Conservation (phyloP, 2,888 invertebrate species). For the Hymenopus coronatus region DNA sequence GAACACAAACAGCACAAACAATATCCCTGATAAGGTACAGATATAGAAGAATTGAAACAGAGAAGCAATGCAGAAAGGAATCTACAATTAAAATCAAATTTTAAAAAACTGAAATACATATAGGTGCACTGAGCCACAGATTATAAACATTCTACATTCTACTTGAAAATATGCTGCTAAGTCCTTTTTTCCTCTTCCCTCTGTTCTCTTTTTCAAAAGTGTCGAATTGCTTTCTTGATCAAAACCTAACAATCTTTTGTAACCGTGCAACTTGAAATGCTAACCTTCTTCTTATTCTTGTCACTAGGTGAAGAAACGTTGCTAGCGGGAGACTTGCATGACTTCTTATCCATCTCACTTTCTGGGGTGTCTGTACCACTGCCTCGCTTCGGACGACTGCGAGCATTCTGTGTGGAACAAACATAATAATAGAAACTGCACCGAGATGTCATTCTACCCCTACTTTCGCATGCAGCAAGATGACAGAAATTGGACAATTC, state of each 20-base stretch:
- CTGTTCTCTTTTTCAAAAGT: background rate
- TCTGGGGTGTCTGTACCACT: constrained; percentile 48
- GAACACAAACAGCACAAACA: background rate
- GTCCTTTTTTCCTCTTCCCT: background rate
- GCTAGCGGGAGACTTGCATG: constrained; percentile 43
- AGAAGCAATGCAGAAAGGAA: background rate
- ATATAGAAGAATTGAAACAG: background rate
- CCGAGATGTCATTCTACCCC: background rate
- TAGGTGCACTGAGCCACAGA: background rate
- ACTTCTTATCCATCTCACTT: constrained; percentile 42
- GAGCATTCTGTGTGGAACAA: constrained; percentile 34
- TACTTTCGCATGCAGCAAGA: background rate
- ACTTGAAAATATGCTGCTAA: background rate
- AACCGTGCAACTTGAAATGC: background rate
- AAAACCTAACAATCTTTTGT: background rate
- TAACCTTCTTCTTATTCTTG: constrained; percentile 45
- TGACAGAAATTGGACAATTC: background rate
- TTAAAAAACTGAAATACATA: background rate
- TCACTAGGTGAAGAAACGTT: constrained; percentile 45
- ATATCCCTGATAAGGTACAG: background rate
- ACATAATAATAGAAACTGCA: background rate
- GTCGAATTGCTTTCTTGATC: background rate
- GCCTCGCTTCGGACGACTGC: constrained; percentile 59
- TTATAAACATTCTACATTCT: background rate
- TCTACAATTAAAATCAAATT: background rate